Conservation (phyloP, 2,113 vertebrate genomes). For the Chaetorhynchus papuensis region DNA sequence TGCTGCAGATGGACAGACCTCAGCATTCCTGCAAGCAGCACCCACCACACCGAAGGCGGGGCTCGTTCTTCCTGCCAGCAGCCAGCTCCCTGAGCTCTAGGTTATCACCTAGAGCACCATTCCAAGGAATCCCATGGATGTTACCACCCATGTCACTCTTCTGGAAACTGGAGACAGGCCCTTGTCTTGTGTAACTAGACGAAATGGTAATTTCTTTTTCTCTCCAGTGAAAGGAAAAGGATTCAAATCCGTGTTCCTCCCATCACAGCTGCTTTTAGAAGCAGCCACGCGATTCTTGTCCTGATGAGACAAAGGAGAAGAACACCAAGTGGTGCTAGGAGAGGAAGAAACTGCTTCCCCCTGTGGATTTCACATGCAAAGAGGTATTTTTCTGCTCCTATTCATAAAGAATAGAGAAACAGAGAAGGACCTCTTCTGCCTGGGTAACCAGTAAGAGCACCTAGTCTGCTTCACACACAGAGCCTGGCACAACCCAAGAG, state of each 20-base stretch:
- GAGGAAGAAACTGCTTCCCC: not conserved
- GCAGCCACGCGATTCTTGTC: not conserved
- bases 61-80: not conserved
- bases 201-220: not conserved
- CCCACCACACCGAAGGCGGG: no score
- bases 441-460: not conserved
- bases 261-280: not conserved
- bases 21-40: not conserved
- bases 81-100: not conserved
- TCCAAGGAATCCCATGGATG: not conserved
- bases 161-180: not conserved
- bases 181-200: not conserved
- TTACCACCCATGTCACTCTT: not conserved
- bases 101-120: not conserved
- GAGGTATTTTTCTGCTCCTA: not conserved
- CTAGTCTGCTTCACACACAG: not conserved
- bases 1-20: not conserved
- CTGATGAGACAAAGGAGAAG: not conserved
- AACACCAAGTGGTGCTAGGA: not conserved
- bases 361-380: not conserved
- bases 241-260: not conserved
- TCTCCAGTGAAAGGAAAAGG: not conserved
- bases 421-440: not conserved
- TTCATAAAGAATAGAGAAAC: not conserved
- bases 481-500: not conserved